Conservation (phyloP, 2,113 vertebrate species). For the Petroica traversi region DNA sequence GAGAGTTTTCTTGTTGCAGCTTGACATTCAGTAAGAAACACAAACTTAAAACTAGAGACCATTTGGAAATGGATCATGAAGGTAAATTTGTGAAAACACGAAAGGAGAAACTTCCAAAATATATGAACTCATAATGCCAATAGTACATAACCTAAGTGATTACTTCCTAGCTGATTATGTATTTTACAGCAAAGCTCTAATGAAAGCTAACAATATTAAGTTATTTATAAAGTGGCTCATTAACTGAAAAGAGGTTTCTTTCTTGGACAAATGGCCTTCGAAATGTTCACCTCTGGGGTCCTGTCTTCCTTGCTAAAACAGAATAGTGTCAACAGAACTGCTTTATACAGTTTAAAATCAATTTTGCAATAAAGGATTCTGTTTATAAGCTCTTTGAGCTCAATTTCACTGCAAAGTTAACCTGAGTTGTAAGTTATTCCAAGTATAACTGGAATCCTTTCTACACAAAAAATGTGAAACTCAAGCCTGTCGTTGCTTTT, state of each 20-base stretch:
- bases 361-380: not conserved
- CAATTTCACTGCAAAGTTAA: constrained; percentile 5
- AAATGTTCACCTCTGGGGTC: not conserved
- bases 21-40: not conserved
- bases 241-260: not conserved
- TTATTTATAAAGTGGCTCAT: not conserved
- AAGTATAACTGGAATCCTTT: not conserved
- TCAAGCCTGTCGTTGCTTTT: not conserved
- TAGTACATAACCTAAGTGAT: not conserved
- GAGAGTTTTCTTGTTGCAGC: not conserved
- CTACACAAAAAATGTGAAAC: not conserved
- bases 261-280: not conserved
- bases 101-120: not conserved
- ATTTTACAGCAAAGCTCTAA: not conserved
- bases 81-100: not conserved
- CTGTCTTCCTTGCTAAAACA: not conserved
- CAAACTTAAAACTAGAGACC: not conserved
- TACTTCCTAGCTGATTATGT: not conserved
- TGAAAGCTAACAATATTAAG: not conserved
- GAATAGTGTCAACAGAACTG: not conserved
- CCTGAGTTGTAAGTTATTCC: not conserved
- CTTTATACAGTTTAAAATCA: not conserved
- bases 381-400: not conserved
- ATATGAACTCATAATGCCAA: not conserved
- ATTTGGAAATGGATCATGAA: not conserved